Base-by-base conservation (phyloP, 2,888 invertebrate species). In the Hydroisotoma schaefferi region DNA sequence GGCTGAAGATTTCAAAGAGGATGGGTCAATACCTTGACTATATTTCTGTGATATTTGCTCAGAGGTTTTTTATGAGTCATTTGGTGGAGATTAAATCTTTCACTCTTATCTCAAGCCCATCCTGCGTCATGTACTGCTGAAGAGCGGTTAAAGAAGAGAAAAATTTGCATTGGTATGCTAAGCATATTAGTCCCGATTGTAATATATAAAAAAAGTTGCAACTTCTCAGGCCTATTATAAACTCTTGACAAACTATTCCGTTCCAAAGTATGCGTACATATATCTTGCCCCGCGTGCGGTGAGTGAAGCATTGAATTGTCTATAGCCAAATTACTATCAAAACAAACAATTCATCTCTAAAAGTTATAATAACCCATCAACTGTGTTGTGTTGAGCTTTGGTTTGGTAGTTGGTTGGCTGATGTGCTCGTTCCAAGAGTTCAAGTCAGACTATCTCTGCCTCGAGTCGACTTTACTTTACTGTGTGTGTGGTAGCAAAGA, bases 311-410 rank as follows among this genome's bases (percentile, higher is more conserved):
- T 57, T 59, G 55, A 59, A 63, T 63, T 63, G n/a, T n/a, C n/a
- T n/a, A n/a, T n/a, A 63, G 60, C 57, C 54, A 63, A 63, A 63
- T 63, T 63, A 60, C 63, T 62, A 58, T 62, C 49, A 62, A 59
- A 63, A 63, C 59, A 63, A 59, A 59, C 38, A 27, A 59, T 57
- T 49, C 55, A 55, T 55, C 55, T 55, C 43, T 15, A 25, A 46
- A 46, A 46, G 12, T 10, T 40, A 40, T 40, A 40, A 20, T 33
- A 8, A 33, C 15, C 33, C 33, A 15, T 33, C 15, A 33, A 33
- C 33, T 33, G 33, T 10, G 33, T 33, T 33, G 15, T 33, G 33
- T 33, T 33, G 15, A 33, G 15, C 33, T 33, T 15, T 8, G 33
- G 8, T 33, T 33, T 10, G 15, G 15, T 10, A 33, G 33, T 33